phyloP scores from a whole-genome alignment of 2,113 vertebrate species.

The Arizona elegans region DNA sequence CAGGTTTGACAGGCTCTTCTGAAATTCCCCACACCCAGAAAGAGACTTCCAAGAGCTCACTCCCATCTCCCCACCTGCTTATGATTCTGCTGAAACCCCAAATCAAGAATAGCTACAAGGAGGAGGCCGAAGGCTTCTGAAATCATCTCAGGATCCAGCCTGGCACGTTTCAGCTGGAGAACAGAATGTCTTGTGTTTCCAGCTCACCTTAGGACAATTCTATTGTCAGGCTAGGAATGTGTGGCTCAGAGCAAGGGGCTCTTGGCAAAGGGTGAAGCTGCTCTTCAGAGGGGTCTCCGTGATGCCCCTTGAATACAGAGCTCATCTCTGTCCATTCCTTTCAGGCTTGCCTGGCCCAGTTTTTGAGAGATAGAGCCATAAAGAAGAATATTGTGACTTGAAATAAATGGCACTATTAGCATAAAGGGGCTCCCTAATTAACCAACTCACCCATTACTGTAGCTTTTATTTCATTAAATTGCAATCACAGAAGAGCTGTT shows the following conservation, averaged over 20 bases:
- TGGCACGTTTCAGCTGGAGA: background rate
- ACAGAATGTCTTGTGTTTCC: background rate
- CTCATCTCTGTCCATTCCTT: conserved; percentile 30
- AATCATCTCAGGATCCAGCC: background rate
- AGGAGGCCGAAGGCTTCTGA: background rate
- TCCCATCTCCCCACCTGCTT: background rate
- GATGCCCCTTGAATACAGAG: conserved; percentile 2
- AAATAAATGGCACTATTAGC: conserved; percentile 74
- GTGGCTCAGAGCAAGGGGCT: background rate
- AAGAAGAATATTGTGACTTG: conserved; percentile 55
- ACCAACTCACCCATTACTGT: conserved; percentile 74
- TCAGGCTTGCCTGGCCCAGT: conserved; percentile 1
- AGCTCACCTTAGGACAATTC: too few relatives aligned
- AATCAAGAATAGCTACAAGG: background rate
- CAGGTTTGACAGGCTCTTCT: background rate
- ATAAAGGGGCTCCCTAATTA: conserved; percentile 78
- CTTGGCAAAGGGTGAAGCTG: conserved; percentile 6
- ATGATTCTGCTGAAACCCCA: background rate
- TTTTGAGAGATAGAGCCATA: conserved; percentile 36
- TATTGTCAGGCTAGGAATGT: background rate
- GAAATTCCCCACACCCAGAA: background rate
- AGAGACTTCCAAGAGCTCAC: background rate
- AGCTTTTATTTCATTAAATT: conserved; percentile 80
- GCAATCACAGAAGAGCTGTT: conserved; percentile 74
- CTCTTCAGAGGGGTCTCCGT: background rate